Percentiles rank a stretch among this genome's conserved stretches.
Conservation (phyloP, 2,797 vertebrate species). For the Pitangus sulphuratus region DNA sequence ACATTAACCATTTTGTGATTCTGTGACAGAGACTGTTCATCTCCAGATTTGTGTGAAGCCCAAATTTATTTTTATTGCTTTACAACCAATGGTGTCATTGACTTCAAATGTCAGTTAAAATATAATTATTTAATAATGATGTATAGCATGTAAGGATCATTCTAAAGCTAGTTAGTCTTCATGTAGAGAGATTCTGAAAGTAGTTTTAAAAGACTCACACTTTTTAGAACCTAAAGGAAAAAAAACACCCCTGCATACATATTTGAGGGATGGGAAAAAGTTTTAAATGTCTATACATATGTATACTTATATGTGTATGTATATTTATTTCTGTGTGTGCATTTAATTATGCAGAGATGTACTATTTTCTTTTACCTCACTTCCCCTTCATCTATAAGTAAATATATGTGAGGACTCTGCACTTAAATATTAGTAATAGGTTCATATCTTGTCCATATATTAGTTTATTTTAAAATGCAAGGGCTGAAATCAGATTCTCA, state of each 20-base stretch:
- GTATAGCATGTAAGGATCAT: neutral
- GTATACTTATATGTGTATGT: too few relatives aligned
- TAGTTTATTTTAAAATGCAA: neutral
- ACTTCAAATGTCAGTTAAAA: neutral
- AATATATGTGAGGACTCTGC: neutral
- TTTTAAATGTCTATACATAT: neutral
- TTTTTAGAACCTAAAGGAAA: neutral
- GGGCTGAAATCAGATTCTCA: neutral
- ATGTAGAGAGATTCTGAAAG: neutral
- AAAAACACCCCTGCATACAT: rapidly evolving
- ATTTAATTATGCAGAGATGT: neutral
- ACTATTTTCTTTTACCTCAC: neutral
- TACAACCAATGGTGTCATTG: rapidly evolving
- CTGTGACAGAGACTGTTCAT: neutral
- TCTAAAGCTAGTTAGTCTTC: neutral
- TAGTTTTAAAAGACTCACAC: neutral
- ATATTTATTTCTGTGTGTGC: neutral
- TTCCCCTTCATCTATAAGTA: neutral
- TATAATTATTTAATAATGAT: neutral
- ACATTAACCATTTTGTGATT: neutral
- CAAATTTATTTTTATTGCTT: neutral
- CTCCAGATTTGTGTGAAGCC: neutral
- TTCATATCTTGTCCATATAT: neutral
- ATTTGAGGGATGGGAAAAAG: neutral
- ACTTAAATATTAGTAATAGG: neutral